Base-by-base conservation (phyloP, 2,797 vertebrate species). In the Mionectes olivaceus region DNA sequence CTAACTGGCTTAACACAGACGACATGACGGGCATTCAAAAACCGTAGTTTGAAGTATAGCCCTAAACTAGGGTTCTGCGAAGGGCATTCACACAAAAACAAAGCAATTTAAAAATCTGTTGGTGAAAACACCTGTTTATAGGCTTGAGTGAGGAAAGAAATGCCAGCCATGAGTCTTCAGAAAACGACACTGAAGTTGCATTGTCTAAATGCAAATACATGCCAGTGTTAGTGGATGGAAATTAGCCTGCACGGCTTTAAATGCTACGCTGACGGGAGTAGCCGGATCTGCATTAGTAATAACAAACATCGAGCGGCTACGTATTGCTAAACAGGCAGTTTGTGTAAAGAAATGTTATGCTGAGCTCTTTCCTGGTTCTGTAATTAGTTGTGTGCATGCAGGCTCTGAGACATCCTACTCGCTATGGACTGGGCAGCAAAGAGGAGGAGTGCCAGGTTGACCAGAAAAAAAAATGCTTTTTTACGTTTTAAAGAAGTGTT, bases 321-420 rank as follows among this genome's bases (percentile, higher is more conserved):
- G n/a, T 41, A 78, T 80, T 77, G 94, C 95, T 94, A 75, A 84
- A 90, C 74, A 93, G n/a, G 68, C 60, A 82, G 21, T 89, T 92
- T 56, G 93, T 95, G 93, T 71, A 44, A 80, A 90, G 78, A 95
- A 94, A 93, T 92, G 68, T 89, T 90, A 88, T 9, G 83, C 83
- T 87, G 93, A 90, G 71, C 83, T 60, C 60, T 91, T 86, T 75
- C 65, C 68, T 49, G 79, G 30, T 83, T 95, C 94, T 92, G 63
- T 61, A 90, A 90, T 84, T 87, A 86, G 64, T 73, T 86, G 69
- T 93, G 80, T 28, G 44, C 41, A 10, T 69, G 41, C 83, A 65
- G 93, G 37, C 75, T 90, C 77, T 71, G 33, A 83, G 69, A 80
- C 57, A 27, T 37, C 64, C 83, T 89, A 46, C 83, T 73, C 11